Evolutionary conservation across 2,113 vertebrate genomes (phyloP), one percentile per base, ranked within the genome.

Genomic region (Notothenia rossii): DNA sequence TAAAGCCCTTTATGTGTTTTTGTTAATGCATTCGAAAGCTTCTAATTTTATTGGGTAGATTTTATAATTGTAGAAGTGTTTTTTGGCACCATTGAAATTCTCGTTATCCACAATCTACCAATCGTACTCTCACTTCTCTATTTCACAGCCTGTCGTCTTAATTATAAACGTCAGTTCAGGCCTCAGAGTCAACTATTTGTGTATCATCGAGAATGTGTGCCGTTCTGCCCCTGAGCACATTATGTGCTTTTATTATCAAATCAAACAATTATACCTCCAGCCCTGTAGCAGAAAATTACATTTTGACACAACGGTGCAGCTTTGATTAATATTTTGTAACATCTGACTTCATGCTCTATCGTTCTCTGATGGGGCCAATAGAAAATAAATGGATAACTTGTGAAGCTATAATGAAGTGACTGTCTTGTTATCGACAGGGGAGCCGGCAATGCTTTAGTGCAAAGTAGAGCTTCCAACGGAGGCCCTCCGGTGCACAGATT

Each of bases 371-470:
- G 87, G 84, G 74, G 82, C 83, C 88, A 83, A 82, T 83, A 87
- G 88, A 85, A 87, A 88, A 86, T 87, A 90, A 87, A 86, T 79
- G 86, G 69, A 50, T 67, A 84, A 93, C 89, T 86, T 93, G 91
- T 85, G 86, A 91, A 89, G 82, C 82, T 87, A 85, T 93, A 92
- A 94, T 93, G 91, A 93, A 93, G 92, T 87, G 90, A 74, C 87
- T 89, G 83, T 82, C 56, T 90, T 81, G 88, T 56, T 91, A 92
- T 92, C 88, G 91, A 92, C 92, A 87, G 77, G 93, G 91, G 92
- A 92, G 81, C 73, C 72, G 59, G 50, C 69, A 10, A 13, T 79
- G 82, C 81, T 90, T 84, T 55, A 50, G 88, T 80, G 82, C 75
- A 83, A 84, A 85, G 83, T 50, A 54, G 56, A 70, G 79, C 84